Evolutionary conservation across 1,140 invertebrate genomes (phyloP).

Genomic region (Bombus balteatus): DNA sequence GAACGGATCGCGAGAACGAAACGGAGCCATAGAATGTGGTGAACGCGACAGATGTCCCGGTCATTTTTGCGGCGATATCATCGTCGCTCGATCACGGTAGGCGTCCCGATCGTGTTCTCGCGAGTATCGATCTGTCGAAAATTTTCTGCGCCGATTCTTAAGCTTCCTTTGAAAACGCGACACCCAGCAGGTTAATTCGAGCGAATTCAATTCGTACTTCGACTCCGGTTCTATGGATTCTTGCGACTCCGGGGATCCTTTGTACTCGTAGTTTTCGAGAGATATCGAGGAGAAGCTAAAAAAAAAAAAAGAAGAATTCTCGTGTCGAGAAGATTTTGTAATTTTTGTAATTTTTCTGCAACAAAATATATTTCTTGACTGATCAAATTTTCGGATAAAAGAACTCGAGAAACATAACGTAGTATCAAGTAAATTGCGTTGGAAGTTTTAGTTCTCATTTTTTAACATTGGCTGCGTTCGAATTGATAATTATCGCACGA

Average conservation of each 20-base stretch:
- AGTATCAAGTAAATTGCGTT: no score
- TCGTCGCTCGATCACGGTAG: background rate
- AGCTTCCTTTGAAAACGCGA: background rate
- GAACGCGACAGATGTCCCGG: slow-evolving; percentile 19
- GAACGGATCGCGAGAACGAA: background rate
- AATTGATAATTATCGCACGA: no score
- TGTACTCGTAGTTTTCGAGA: background rate
- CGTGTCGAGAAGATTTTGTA: no score
- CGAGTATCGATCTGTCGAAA: background rate
- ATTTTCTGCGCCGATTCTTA: background rate
- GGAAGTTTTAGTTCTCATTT: no score
- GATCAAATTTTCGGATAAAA: no score
- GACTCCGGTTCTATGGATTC: background rate
- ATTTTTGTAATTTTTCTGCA: no score
- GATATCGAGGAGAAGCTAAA: background rate
- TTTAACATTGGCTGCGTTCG: no score
- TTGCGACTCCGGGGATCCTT: background rate
- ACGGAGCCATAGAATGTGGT: background rate
- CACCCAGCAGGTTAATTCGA: background rate
- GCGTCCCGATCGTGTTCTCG: background rate
- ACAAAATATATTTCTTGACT: no score
- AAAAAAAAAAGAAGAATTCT: no score
- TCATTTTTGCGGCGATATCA: background rate
- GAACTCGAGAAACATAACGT: no score
- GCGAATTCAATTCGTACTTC: background rate